Percentiles rank a stretch among this genome's conserved stretches.
Evolutionary conservation across 2,113 vertebrate genomes (phyloP).

Genomic region (Tachysurus vachellii): DNA sequence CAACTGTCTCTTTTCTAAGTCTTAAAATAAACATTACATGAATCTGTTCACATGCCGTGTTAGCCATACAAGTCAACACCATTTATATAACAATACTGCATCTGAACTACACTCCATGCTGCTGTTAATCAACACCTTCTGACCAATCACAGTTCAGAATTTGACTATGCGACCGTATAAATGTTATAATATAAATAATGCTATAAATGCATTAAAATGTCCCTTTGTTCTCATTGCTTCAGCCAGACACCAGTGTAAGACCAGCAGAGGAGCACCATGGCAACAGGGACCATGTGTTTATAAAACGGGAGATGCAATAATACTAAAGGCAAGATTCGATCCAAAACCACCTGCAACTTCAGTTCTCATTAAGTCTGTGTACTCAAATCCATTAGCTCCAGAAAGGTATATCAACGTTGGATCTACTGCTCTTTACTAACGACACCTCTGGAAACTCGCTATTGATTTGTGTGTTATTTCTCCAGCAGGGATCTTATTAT

Average conservation of each 20-base stretch:
- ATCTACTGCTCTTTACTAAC: neutral
- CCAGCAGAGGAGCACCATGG: neutral
- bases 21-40: neutral
- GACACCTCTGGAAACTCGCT: neutral
- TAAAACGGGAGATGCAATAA: neutral
- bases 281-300: neutral
- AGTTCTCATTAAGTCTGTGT: neutral
- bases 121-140: neutral
- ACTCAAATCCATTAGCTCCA: conserved; percentile 21
- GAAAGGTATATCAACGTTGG: neutral
- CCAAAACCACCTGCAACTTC: neutral
- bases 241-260: neutral
- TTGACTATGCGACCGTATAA: neutral
- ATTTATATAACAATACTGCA: neutral
- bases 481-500: conserved; percentile 26
- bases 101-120: neutral
- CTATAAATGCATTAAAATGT: neutral
- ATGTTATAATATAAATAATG: neutral
- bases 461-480: conserved; percentile 25
- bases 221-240: neutral
- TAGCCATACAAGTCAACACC: neutral
- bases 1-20: neutral
- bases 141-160: neutral
- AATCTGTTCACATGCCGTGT: neutral
- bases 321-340: neutral